A percentile compares a stretch with the other conserved stretches of the same genome.
Conservation (phyloP, 2,888 invertebrate species). For the Hypolimnas misippus region DNA sequence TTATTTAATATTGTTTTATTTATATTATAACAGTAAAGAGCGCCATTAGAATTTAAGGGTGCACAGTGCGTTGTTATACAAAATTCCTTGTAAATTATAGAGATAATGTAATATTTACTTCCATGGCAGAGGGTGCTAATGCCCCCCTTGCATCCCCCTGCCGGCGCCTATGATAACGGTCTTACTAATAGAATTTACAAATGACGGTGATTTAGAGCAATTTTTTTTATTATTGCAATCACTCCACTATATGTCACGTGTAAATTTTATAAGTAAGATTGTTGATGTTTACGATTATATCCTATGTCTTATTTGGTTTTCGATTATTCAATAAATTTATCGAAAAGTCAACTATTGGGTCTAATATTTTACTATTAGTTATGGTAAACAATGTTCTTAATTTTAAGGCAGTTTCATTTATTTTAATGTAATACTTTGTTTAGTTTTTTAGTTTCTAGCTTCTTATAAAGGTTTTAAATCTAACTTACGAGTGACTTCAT, state of each 20-base stretch:
- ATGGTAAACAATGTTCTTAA: slow-evolving; percentile 38
- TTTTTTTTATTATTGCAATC: neutral
- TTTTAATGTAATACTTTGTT: slow-evolving; percentile 39
- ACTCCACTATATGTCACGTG: neutral
- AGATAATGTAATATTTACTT: too few species aligned
- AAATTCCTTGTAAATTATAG: too few species aligned
- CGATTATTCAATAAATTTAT: slow-evolving; percentile 22
- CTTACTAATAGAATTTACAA: too few species aligned
- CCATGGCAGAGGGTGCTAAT: too few species aligned
- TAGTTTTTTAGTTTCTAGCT: slow-evolving; percentile 30
- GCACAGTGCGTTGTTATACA: too few species aligned
- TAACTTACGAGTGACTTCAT: slow-evolving; percentile 52
- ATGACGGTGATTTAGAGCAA: too few species aligned
- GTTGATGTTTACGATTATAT: neutral
- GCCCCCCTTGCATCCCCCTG: too few species aligned
- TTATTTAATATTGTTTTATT: neutral
- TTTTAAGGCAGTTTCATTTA: slow-evolving; percentile 42
- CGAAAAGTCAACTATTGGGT: slow-evolving; percentile 22
- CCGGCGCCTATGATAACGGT: too few species aligned
- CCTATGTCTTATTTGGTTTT: neutral
- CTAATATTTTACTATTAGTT: slow-evolving; percentile 34
- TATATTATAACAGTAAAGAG: too few species aligned
- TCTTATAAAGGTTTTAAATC: slow-evolving; percentile 48
- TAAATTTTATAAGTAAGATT: neutral
- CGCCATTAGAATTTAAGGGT: too few species aligned